Percentiles rank a stretch among this genome's conserved stretches.
These are phyloP conservation scores for Myotis myotis DNA, from an alignment of 2,797 vertebrate species.

Conservation along the genomic window DNA sequence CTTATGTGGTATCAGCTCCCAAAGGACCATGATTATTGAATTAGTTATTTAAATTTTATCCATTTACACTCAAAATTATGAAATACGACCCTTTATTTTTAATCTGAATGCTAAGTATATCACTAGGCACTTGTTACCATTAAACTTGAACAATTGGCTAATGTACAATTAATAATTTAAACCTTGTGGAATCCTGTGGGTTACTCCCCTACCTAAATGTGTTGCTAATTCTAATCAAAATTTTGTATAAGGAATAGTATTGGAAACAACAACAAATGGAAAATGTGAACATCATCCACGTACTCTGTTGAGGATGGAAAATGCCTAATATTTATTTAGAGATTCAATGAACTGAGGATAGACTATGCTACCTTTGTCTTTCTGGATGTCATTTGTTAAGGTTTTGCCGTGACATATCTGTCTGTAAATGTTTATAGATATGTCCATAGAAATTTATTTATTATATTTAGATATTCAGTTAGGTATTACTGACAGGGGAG, in stretches of 20 bases:
- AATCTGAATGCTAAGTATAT: not conserved
- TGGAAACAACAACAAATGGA: not conserved
- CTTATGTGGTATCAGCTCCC: not conserved
- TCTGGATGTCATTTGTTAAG: conserved; percentile 18
- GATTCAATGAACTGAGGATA: not conserved
- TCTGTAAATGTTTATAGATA: conserved; percentile 26
- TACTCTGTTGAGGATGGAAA: not conserved
- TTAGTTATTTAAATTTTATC: conserved; percentile 7
- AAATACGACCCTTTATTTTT: conserved; percentile 21
- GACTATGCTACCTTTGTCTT: not conserved
- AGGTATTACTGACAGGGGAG: not conserved
- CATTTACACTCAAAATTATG: not conserved
- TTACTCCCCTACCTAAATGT: conserved; percentile 8
- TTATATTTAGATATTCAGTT: not conserved
- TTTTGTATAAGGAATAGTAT: not conserved
- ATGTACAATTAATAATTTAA: conserved; percentile 17
- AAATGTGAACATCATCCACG: not conserved
- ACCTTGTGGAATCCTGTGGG: not conserved
- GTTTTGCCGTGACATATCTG: not conserved
- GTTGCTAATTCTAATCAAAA: conserved; percentile 26
- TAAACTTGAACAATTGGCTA: not conserved
- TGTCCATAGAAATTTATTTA: not conserved
- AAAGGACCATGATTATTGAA: not conserved
- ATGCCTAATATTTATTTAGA: not conserved
- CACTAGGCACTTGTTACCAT: not conserved